Evolutionary conservation across 2,888 invertebrate species (phyloP).

Genomic region (Xestia xanthographa): DNA sequence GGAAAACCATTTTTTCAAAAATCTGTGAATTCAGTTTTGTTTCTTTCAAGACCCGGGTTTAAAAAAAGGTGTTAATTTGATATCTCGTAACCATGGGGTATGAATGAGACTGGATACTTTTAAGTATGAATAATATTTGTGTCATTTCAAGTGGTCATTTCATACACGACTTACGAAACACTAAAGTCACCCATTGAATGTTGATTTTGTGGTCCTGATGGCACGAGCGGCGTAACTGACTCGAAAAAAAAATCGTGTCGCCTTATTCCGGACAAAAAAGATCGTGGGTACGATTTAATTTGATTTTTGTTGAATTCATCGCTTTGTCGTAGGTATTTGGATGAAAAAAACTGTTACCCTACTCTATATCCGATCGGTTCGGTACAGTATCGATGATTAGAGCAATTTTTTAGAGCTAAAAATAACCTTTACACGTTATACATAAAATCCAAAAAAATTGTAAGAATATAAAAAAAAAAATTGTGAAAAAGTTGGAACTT

Average conservation of each 20-base stretch:
- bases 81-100: too few species aligned
- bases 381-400: constrained; percentile 15
- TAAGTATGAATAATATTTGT: too few species aligned
- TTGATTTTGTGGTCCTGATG: constrained; percentile 87
- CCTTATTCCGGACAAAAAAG: constrained; percentile 74
- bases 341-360: too few species aligned
- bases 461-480: too few species aligned
- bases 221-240: constrained; percentile 85
- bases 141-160: constrained; percentile 9
- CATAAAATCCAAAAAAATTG: too few species aligned
- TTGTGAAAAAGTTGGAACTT: too few species aligned
- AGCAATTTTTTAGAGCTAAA: background rate
- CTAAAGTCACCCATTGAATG: constrained; percentile 79
- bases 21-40: too few species aligned
- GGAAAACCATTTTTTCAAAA: too few species aligned
- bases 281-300: constrained; percentile 81
- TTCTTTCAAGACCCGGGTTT: too few species aligned
- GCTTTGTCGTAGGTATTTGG: constrained; percentile 53
- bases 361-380: constrained; percentile 39
- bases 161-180: constrained; percentile 63
- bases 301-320: constrained; percentile 73
- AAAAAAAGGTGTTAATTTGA: too few species aligned
- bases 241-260: constrained; percentile 77
- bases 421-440: background rate
- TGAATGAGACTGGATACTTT: too few species aligned